Base-by-base conservation (phyloP, 2,797 vertebrate genomes). In the Poecilia wingei region DNA sequence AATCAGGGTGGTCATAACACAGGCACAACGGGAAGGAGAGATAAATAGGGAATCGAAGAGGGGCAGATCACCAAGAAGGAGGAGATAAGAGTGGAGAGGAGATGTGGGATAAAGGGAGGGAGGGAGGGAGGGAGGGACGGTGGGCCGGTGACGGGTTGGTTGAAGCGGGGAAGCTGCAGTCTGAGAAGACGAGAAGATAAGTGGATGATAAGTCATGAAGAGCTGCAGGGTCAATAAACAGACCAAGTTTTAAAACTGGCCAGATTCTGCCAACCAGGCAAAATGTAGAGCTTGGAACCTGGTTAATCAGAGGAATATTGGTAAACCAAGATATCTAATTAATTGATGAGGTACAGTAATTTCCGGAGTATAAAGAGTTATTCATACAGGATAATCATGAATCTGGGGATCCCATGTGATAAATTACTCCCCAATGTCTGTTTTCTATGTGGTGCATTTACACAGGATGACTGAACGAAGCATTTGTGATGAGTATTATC, bases 151-250 rank as follows among this genome's bases (percentile, higher is more conserved):
- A 76, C 10, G 20, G 79, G 39, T 72, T 14, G 57, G 81, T 87
- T 82, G 74, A 85, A 76, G 70, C 14, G 55, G 0, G 76, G 87
- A 77, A 25, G 74, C 61, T 5, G 74, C 81, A 70, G 81, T 78
- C 61, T 71, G 77, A 61, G 77, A 79, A 57, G 85, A 84, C 10
- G 74, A 76, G 72, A 78, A 6, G 46, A 45, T 36, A 84, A 92
- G 89, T 10, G 82, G 87, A 78, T 72, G 78, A 90, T 84, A 74
- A 80, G 74, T 72, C 18, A 5, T 6, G 7, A n/a, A 64, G 78
- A 72, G 3, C 59, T 70, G 33, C 61, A 3, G 57, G 79, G 74
- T 25, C 73, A 79, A 77, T 77, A 78, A 79, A 80, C 18, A 49
- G 28, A 14, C 43, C 3, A 39, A 45, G 68, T 70, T 70, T 70